phyloP scores from a whole-genome alignment of 1,140 invertebrate genomes.

The Tetramorium simillimum region DNA sequence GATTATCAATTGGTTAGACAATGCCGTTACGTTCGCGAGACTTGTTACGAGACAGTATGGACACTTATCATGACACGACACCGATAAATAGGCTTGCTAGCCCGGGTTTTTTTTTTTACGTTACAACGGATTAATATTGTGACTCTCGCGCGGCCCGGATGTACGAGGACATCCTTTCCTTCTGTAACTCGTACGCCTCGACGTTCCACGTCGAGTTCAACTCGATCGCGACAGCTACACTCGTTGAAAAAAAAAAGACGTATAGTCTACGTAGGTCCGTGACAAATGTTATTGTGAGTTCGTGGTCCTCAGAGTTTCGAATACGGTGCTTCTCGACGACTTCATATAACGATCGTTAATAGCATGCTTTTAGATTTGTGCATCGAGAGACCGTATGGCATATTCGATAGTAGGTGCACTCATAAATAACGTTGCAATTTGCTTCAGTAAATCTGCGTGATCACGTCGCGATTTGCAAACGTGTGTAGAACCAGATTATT shows the following conservation, averaged over 20 bases:
- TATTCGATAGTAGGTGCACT: not conserved
- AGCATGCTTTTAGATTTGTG: not conserved
- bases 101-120: conserved; percentile 44
- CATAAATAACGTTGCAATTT: not conserved
- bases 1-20: conserved; percentile 52
- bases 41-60: conserved; percentile 64
- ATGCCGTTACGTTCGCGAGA: conserved; percentile 44
- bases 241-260: conserved; percentile 27
- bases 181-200: not conserved
- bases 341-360: not conserved
- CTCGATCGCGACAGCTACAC: not conserved
- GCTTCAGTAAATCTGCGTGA: not conserved
- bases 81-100: conserved; percentile 51
- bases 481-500: conserved; percentile 20
- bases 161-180: not conserved
- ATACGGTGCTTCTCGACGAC: conserved; percentile 40
- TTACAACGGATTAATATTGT: conserved; percentile 52
- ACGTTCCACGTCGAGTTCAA: not conserved
- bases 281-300: conserved; percentile 77
- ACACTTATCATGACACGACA: conserved; percentile 76
- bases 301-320: conserved; percentile 80
- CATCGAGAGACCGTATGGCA: conserved; percentile 6
- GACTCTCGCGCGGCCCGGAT: not conserved
- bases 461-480: not conserved
- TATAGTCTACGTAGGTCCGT: conserved; percentile 41